phyloP scores from a whole-genome alignment of 2,888 invertebrate genomes.

The Perdita meconis region DNA sequence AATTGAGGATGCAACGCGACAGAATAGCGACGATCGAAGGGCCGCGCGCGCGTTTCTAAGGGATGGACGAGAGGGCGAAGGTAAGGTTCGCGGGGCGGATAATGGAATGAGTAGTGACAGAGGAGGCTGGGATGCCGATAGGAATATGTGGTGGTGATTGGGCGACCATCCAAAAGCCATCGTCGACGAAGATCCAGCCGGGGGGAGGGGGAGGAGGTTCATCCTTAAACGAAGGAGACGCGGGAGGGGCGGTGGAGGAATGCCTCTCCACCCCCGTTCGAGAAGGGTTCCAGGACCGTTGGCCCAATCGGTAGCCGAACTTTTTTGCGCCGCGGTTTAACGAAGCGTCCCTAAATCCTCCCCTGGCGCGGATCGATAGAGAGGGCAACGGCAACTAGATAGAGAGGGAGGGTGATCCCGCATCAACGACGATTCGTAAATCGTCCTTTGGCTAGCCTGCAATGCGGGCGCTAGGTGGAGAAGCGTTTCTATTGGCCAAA shows the following conservation, averaged over 20 bases:
- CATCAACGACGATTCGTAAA: slow-evolving; percentile 73
- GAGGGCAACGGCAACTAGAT: slow-evolving; percentile 23
- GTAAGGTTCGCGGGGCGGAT: slow-evolving; percentile 38
- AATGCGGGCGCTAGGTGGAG: slow-evolving; percentile 67
- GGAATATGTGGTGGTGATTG: slow-evolving; percentile 82
- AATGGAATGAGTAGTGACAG: slow-evolving; percentile 48
- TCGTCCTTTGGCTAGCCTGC: slow-evolving; percentile 69
- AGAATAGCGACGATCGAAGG: slow-evolving; percentile 33
- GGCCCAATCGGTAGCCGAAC: slow-evolving; percentile 68
- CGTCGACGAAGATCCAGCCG: slow-evolving; percentile 61
- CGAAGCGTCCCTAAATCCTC: slow-evolving; percentile 79
- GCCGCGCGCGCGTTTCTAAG: slow-evolving; percentile 23
- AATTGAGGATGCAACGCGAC: slow-evolving; percentile 63
- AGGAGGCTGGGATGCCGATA: slow-evolving; percentile 62
- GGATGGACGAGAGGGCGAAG: too few species aligned
- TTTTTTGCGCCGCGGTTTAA: slow-evolving; percentile 74
- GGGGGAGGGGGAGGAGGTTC: too few species aligned
- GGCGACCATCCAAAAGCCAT: slow-evolving; percentile 82
- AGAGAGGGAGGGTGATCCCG: slow-evolving; percentile 54
- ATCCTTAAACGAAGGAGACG: slow-evolving; percentile 50
- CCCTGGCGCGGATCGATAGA: slow-evolving; percentile 76
- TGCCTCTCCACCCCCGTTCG: slow-evolving; percentile 21
- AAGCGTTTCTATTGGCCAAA: slow-evolving; percentile 51
- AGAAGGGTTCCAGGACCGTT: slow-evolving; percentile 60
- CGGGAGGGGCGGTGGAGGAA: slow-evolving; percentile 21